phyloP scores from a whole-genome alignment of 2,797 vertebrate species.

The Rousettus madagascariensis region DNA sequence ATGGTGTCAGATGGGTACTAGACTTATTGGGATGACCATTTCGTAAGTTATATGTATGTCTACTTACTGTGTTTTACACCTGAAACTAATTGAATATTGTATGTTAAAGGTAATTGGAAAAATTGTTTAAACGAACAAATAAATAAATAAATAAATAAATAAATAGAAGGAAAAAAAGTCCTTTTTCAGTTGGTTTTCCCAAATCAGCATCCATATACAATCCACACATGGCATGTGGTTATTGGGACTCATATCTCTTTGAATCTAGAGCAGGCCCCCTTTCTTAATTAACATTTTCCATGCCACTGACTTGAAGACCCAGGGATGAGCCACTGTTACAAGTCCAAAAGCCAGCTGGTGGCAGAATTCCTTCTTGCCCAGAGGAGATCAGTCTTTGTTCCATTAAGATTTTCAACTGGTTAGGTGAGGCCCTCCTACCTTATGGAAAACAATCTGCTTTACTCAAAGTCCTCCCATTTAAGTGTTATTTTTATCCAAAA shows the following conservation, averaged over 20 bases:
- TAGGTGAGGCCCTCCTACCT: not conserved
- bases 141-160: too few relatives aligned
- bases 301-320: not conserved
- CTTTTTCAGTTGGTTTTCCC: not conserved
- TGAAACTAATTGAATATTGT: too few relatives aligned
- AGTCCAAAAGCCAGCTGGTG: not conserved
- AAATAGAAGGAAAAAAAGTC: not conserved
- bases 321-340: not conserved
- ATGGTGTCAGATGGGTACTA: too few relatives aligned
- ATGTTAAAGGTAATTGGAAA: too few relatives aligned
- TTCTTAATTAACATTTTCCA: slow-evolving; percentile 34
- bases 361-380: not conserved
- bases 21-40: too few relatives aligned
- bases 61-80: too few relatives aligned
- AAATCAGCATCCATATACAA: not conserved
- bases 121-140: too few relatives aligned
- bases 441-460: not conserved
- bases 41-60: too few relatives aligned
- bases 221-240: not conserved
- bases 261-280: not conserved
- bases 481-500: not conserved
- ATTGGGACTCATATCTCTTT: not conserved
- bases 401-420: not conserved
- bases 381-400: not conserved
- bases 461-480: not conserved